A percentile compares a stretch with the other conserved stretches of the same genome.
Evolutionary conservation across 2,888 invertebrate species (phyloP).

Genomic region (Campaea margaritaria): DNA sequence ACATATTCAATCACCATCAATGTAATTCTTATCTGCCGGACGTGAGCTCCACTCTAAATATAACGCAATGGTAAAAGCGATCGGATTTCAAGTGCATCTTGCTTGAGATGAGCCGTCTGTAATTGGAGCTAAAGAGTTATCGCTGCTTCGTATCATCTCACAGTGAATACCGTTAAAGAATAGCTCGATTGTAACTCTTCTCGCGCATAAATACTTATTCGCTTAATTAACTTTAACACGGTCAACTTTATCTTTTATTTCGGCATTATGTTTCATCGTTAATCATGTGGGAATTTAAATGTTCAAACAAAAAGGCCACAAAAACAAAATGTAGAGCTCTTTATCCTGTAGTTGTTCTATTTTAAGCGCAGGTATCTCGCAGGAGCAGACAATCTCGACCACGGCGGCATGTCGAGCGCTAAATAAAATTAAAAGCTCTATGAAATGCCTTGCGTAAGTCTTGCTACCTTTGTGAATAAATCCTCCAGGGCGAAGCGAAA

Average conservation of each 20-base stretch:
- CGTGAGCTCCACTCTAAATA: constrained; percentile 37
- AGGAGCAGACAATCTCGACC: constrained; percentile 55
- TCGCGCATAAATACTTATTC: constrained; percentile 55
- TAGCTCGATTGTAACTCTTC: constrained; percentile 57
- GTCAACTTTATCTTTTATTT: constrained; percentile 56
- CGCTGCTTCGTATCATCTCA: constrained; percentile 45
- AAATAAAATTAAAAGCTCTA: constrained; percentile 67
- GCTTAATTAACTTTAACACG: constrained; percentile 70
- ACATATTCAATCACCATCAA: constrained; percentile 44
- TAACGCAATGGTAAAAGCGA: constrained; percentile 46
- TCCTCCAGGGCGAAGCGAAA: constrained; percentile 33
- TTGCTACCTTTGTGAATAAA: constrained; percentile 53
- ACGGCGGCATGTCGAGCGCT: constrained; percentile 46
- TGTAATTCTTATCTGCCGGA: constrained; percentile 40
- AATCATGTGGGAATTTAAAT: constrained; percentile 48
- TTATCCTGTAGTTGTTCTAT: constrained; percentile 63
- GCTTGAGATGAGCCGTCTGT: constrained; percentile 56
- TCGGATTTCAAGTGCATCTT: constrained; percentile 69
- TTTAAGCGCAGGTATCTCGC: constrained; percentile 66
- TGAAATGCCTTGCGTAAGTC: constrained; percentile 58
- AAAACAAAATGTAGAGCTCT: constrained; percentile 61
- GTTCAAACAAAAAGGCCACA: constrained; percentile 45
- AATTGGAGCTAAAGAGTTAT: constrained; percentile 52
- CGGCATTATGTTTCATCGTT: constrained; percentile 46
- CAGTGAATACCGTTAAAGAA: constrained; percentile 58